Conservation (phyloP, 2,888 invertebrate genomes). For the Diaperis boleti region DNA sequence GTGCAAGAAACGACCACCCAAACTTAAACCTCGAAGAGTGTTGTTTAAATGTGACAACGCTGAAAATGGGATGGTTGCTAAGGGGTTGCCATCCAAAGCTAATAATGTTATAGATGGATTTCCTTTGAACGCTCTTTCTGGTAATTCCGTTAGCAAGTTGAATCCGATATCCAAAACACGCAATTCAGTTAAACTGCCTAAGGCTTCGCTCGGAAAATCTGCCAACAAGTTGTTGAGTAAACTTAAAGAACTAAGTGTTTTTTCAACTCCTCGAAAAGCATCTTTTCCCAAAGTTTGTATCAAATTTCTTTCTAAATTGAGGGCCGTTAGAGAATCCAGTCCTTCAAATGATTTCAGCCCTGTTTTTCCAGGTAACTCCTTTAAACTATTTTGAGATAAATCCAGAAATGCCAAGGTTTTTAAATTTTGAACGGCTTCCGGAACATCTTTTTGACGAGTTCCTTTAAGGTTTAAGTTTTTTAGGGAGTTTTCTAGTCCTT, state of each 20-base stretch:
- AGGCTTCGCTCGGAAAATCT: conserved; percentile 87
- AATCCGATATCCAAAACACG: conserved; percentile 93
- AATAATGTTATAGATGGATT: conserved; percentile 88
- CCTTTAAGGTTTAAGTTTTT: conserved; percentile 93
- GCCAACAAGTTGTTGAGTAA: conserved; percentile 89
- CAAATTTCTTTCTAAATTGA: conserved; percentile 90
- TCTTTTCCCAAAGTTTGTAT: conserved; percentile 82
- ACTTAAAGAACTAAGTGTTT: conserved; percentile 88
- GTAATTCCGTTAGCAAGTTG: conserved; percentile 86
- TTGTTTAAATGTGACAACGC: conserved; percentile 84
- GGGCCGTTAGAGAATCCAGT: conserved; percentile 84
- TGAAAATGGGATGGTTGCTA: conserved; percentile 84
- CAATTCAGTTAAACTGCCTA: conserved; percentile 81
- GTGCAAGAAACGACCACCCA: conserved; percentile 88
- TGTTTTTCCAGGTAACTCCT: conserved; percentile 81
- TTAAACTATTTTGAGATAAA: conserved; percentile 88
- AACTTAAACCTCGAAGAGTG: conserved; percentile 85
- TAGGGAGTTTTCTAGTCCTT: conserved; percentile 83
- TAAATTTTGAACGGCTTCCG: conserved; percentile 82
- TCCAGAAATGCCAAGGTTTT: conserved; percentile 88
- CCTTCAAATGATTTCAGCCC: conserved; percentile 78
- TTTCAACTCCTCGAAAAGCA: conserved; percentile 83
- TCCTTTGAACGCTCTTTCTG: conserved; percentile 82
- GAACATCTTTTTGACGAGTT: conserved; percentile 83
- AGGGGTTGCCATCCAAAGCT: conserved; percentile 91